Percentiles rank a stretch among this genome's conserved stretches.
phyloP scores from a whole-genome alignment of 2,888 invertebrate genomes.

The Apoderus coryli region DNA sequence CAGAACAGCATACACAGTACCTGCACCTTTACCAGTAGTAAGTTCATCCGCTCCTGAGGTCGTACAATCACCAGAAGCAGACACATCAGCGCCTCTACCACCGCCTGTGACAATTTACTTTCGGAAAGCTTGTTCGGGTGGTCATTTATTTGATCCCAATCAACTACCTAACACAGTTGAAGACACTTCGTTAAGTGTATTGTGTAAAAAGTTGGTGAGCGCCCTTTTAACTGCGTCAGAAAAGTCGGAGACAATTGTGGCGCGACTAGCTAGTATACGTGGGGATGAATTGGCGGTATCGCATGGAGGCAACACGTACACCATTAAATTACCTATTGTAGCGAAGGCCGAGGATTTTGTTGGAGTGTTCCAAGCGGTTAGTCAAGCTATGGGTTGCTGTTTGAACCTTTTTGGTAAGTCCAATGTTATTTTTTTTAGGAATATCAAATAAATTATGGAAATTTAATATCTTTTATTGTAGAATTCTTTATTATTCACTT shows the following conservation, averaged over 20 bases:
- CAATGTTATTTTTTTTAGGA: no score
- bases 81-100: conserved; percentile 34
- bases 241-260: conserved; percentile 29
- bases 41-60: conserved; percentile 23
- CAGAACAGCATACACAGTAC: conserved; percentile 29
- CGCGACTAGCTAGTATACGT: conserved; percentile 25
- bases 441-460: no score
- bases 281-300: conserved; percentile 31
- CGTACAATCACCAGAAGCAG: conserved; percentile 30
- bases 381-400: conserved; percentile 40
- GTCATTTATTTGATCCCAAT: conserved; percentile 35
- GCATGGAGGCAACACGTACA: conserved; percentile 34
- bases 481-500: no score
- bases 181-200: no score
- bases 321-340: conserved; percentile 40
- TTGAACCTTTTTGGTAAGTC: conserved; percentile 39
- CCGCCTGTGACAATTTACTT: conserved; percentile 39
- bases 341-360: conserved; percentile 32
- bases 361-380: conserved; percentile 38
- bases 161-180: conserved; percentile 36
- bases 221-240: conserved; percentile 27
- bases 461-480: no score
- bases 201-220: no score
- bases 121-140: conserved; percentile 37
- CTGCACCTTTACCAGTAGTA: conserved; percentile 18